phyloP scores from a whole-genome alignment of 2,113 vertebrate genomes.

The Strigops habroptila region DNA sequence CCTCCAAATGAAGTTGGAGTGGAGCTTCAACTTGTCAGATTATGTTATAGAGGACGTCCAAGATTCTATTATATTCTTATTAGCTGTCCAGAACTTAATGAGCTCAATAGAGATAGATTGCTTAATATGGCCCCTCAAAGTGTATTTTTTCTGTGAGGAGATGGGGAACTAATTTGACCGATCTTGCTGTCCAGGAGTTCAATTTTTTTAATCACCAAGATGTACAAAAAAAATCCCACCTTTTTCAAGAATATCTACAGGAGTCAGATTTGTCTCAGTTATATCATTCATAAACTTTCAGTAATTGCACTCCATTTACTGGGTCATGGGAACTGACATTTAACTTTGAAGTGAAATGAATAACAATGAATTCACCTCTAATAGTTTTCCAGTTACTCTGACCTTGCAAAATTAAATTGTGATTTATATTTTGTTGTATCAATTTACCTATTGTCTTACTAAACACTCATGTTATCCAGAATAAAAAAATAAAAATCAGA shows the following conservation, averaged over 20 bases:
- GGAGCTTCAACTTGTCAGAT: slow-evolving; percentile 65
- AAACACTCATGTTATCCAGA: background rate
- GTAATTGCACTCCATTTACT: slow-evolving; percentile 75
- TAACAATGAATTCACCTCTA: slow-evolving; percentile 70
- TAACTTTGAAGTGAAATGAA: slow-evolving; percentile 70
- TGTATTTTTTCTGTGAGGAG: slow-evolving; percentile 57
- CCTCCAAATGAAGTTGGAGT: slow-evolving; percentile 63
- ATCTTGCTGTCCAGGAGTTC: slow-evolving; percentile 48
- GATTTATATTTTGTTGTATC: background rate
- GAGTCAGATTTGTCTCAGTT: slow-evolving; percentile 58
- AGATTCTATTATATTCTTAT: slow-evolving; percentile 71
- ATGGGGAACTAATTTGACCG: slow-evolving; percentile 52
- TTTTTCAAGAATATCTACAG: slow-evolving; percentile 49
- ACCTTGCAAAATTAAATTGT: slow-evolving; percentile 43
- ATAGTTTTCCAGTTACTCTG: slow-evolving; percentile 51
- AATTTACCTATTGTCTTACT: background rate
- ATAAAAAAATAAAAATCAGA: background rate
- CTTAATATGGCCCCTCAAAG: slow-evolving; percentile 60
- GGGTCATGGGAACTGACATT: slow-evolving; percentile 72
- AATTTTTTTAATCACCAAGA: slow-evolving; percentile 63
- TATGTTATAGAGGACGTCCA: slow-evolving; percentile 65
- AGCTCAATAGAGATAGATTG: slow-evolving; percentile 68
- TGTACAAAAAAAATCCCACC: background rate
- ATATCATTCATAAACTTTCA: slow-evolving; percentile 65
- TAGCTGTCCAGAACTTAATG: slow-evolving; percentile 64